Evolutionary conservation across 2,888 invertebrate species (phyloP).

Genomic region (Cremastinae sp.): DNA sequence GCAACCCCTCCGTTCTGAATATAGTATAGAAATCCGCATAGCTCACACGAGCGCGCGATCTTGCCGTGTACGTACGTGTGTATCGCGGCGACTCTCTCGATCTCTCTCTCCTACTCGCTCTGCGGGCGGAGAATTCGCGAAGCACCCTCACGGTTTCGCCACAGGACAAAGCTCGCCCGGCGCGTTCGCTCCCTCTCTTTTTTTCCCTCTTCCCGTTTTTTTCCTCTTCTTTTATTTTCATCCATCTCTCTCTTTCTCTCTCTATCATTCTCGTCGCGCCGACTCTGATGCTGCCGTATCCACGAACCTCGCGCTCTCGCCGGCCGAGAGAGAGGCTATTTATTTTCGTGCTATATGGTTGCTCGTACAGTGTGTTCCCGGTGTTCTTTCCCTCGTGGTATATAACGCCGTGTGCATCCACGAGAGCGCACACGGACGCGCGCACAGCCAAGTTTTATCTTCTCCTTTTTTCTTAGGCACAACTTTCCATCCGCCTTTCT

Average conservation of each 20-base stretch:
- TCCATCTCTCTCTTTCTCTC: constrained; percentile 39
- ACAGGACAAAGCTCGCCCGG: constrained; percentile 59
- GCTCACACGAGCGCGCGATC: constrained; percentile 61
- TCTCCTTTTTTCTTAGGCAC: constrained; percentile 23
- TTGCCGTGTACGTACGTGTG: constrained; percentile 20
- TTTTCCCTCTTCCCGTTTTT: constrained; percentile 22
- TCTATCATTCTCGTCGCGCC: constrained; percentile 63
- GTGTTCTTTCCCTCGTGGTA: constrained; percentile 19
- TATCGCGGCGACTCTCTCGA: constrained; percentile 61
- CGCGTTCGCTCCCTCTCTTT: constrained; percentile 22
- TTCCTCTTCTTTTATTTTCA: constrained; percentile 44
- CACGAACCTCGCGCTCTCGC: constrained; percentile 63
- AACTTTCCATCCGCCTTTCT: constrained; percentile 45
- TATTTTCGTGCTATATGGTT: constrained; percentile 78
- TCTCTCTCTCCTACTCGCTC: constrained; percentile 28
- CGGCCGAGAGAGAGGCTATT: constrained; percentile 75
- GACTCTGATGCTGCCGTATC: constrained; percentile 42
- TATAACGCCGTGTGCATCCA: constrained; percentile 8
- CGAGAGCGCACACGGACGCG: constrained; percentile 7
- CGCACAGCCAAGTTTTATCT: constrained; percentile 19
- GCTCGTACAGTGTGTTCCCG: constrained; percentile 50
- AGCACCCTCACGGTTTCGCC: constrained; percentile 65
- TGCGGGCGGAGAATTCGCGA: constrained; percentile 42
- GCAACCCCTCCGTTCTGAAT: constrained; percentile 47
- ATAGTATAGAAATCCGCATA: constrained; percentile 25